phyloP scores from a whole-genome alignment of 35 echinoderm and acorn worm genomes.

The Eucidaris tribuloides region DNA sequence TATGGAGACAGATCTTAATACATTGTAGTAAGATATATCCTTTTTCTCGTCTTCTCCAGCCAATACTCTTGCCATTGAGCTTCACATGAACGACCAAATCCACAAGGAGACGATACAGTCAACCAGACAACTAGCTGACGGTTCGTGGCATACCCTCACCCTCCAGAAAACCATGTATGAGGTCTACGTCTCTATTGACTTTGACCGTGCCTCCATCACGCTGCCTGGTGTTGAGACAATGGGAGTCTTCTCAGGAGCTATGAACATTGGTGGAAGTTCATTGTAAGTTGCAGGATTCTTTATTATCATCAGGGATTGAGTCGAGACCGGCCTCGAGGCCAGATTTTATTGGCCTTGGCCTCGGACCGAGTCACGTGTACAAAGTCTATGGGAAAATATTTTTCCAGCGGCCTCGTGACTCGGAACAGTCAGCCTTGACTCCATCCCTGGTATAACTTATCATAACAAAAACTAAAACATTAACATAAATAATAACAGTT shows the following conservation, averaged over 20 bases:
- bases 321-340: too few relatives aligned
- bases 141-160: conserved; percentile 1
- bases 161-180: conserved; percentile 8
- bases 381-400: too few relatives aligned
- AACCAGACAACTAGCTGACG: neutral
- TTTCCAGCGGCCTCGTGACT: too few relatives aligned
- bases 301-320: too few relatives aligned
- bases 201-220: conserved; percentile 2
- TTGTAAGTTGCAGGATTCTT: neutral
- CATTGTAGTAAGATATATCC: too few relatives aligned
- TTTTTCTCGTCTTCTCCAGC: neutral
- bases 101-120: neutral
- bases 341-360: too few relatives aligned
- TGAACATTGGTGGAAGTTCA: neutral
- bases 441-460: too few relatives aligned
- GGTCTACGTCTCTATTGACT: conserved; percentile 8
- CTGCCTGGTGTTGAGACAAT: neutral
- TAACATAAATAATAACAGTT: too few relatives aligned
- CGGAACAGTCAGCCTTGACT: too few relatives aligned
- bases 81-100: conserved; percentile 10
- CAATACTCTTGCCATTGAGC: neutral
- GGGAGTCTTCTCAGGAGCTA: neutral
- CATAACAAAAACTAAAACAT: too few relatives aligned
- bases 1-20: too few relatives aligned
- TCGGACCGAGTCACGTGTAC: too few relatives aligned